Evolutionary conservation across 2,113 vertebrate species (phyloP).

Genomic region (Perca fluviatilis): DNA sequence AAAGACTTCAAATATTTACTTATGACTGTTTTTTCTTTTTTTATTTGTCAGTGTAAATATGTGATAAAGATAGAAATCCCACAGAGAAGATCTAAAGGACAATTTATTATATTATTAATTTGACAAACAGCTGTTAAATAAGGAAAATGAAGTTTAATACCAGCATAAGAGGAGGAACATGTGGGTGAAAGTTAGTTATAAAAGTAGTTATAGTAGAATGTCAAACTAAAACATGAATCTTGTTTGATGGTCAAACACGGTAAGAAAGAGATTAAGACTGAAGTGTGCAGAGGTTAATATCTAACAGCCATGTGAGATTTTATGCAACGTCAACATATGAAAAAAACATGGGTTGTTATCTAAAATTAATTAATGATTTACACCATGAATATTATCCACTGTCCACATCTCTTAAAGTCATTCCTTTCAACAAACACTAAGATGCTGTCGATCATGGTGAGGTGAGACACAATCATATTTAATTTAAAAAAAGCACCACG

Average conservation of each 20-base stretch:
- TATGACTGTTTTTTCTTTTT: background rate
- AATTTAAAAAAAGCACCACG: slow-evolving; percentile 38
- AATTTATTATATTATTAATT: slow-evolving; percentile 74
- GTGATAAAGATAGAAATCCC: slow-evolving; percentile 27
- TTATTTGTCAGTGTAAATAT: background rate
- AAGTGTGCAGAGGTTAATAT: slow-evolving; percentile 6
- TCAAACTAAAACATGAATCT: slow-evolving; percentile 22
- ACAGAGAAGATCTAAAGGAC: slow-evolving; percentile 53
- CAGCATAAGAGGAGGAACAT: slow-evolving; percentile 53
- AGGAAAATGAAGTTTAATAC: slow-evolving; percentile 63
- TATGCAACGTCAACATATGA: slow-evolving; percentile 3
- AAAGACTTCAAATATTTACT: slow-evolving; percentile 52
- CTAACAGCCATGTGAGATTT: background rate
- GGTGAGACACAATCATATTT: slow-evolving; percentile 39
- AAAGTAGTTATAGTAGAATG: slow-evolving; percentile 28
- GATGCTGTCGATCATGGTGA: background rate
- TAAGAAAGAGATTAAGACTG: slow-evolving; percentile 22
- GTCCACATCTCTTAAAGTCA: background rate
- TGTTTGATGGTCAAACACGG: slow-evolving; percentile 15
- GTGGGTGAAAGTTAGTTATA: slow-evolving; percentile 44
- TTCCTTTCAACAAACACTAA: background rate
- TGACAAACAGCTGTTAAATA: slow-evolving; percentile 75
- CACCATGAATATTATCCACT: slow-evolving; percentile 8
- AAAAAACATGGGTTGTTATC: background rate
- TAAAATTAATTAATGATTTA: background rate